A percentile compares a stretch with the other conserved stretches of the same genome.
phyloP scores from a whole-genome alignment of 2,113 vertebrate genomes.

The Cyphomyrus plagiostoma region DNA sequence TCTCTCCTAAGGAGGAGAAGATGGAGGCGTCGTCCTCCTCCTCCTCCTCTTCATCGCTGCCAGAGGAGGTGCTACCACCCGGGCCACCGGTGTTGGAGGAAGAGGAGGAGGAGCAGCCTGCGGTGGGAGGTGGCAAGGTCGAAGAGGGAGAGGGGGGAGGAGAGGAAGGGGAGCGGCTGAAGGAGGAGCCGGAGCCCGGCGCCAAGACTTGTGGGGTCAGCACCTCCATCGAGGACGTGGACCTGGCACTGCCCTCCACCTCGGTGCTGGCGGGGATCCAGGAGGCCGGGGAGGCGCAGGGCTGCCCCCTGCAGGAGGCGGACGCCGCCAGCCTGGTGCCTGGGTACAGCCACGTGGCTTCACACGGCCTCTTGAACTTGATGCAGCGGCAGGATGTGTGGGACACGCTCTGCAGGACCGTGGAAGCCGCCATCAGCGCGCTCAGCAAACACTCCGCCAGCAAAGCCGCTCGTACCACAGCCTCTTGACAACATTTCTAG shows the following conservation, averaged over 20 bases:
- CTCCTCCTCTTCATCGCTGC: slow-evolving; percentile 68
- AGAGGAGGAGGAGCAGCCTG: slow-evolving; percentile 4
- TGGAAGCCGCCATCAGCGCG: slow-evolving; percentile 88
- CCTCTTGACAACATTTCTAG: slow-evolving; percentile 87
- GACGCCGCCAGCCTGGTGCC: slow-evolving; percentile 59
- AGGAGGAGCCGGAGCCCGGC: slow-evolving; percentile 49
- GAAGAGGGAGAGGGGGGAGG: slow-evolving; percentile 35
- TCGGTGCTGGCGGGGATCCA: slow-evolving; percentile 67
- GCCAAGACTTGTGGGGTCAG: slow-evolving; percentile 57
- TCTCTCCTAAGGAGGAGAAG: slow-evolving; percentile 78
- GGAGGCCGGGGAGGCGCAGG: slow-evolving; percentile 70
- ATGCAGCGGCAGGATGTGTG: slow-evolving; percentile 83
- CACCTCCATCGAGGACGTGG: slow-evolving; percentile 61
- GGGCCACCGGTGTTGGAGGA: slow-evolving; percentile 55
- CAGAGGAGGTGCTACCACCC: slow-evolving; percentile 66
- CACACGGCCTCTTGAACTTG: slow-evolving; percentile 66
- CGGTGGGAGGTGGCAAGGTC: slow-evolving; percentile 42
- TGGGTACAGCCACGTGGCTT: slow-evolving; percentile 68
- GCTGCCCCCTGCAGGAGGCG: slow-evolving; percentile 68
- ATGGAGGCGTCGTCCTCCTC: slow-evolving; percentile 73
- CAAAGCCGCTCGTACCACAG: slow-evolving; percentile 76
- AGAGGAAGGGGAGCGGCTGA: slow-evolving; percentile 46
- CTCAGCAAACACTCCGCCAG: slow-evolving; percentile 79
- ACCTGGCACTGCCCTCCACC: slow-evolving; percentile 68
- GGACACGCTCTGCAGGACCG: slow-evolving; percentile 92